phyloP scores from a whole-genome alignment of 2,888 invertebrate species.

The Volucella inanis region DNA sequence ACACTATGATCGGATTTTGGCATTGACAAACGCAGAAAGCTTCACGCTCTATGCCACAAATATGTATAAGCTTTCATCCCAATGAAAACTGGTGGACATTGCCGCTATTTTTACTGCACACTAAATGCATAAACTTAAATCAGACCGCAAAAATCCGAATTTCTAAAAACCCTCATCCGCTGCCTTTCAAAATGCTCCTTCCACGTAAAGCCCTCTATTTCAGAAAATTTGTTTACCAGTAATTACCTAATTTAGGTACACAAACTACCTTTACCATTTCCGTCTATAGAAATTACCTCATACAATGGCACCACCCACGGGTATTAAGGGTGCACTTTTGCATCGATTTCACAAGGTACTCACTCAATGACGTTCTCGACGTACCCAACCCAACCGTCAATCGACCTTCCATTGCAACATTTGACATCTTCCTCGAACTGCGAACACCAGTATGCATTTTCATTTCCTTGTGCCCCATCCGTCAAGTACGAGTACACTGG shows the following conservation, averaged over 20 bases:
- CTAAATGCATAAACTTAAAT: no score
- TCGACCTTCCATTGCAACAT: constrained; percentile 29
- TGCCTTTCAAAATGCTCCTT: no score
- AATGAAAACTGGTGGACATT: no score
- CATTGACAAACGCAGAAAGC: no score
- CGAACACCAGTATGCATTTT: constrained; percentile 16
- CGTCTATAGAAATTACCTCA: constrained; percentile 26
- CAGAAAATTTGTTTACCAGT: constrained; percentile 24
- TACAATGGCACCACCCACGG: constrained; percentile 51
- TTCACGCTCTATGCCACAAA: no score
- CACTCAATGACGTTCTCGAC: constrained; percentile 9
- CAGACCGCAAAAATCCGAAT: no score
- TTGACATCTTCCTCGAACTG: constrained; percentile 20
- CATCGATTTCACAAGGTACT: constrained; percentile 14
- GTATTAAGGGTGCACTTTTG: neutral
- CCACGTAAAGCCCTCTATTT: neutral
- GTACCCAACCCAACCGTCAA: constrained; percentile 31
- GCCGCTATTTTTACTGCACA: no score
- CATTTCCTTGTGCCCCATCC: constrained; percentile 18
- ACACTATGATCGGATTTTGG: no score
- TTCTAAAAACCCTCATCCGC: no score
- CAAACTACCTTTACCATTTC: constrained; percentile 35
- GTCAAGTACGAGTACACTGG: neutral
- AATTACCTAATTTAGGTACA: constrained; percentile 50
- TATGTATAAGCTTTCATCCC: no score